These are phyloP conservation scores for Lepidochitona cinerea DNA, from an alignment of 2,888 invertebrate genomes.

Conservation along the genomic window DNA sequence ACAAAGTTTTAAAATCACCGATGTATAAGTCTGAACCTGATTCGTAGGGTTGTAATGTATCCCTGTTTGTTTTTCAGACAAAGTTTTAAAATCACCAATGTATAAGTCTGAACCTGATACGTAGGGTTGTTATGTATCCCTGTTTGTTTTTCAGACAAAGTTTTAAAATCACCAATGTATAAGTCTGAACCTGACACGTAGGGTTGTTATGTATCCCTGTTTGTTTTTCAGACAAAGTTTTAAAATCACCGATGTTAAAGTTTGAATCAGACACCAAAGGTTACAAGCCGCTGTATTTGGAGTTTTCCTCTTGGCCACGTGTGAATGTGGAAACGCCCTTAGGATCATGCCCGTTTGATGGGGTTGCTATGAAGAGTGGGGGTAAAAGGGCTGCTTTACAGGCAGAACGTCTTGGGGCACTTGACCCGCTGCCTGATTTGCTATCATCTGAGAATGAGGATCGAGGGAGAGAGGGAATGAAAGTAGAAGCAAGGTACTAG, in stretches of 20 bases:
- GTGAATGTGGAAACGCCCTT: slow-evolving; percentile 48
- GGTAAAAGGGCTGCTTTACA: neutral
- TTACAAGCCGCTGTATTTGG: slow-evolving; percentile 50
- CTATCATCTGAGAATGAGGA: neutral
- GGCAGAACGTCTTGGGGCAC: neutral
- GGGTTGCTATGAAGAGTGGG: slow-evolving; percentile 11
- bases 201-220: too few relatives aligned
- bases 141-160: slow-evolving; percentile 40
- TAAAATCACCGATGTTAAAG: slow-evolving; percentile 56
- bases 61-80: too few relatives aligned
- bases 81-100: slow-evolving; percentile 48
- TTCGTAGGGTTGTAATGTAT: too few relatives aligned
- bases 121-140: too few relatives aligned
- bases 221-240: slow-evolving; percentile 41
- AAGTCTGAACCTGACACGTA: slow-evolving; percentile 56
- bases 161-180: slow-evolving; percentile 48
- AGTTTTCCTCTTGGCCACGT: slow-evolving; percentile 53
- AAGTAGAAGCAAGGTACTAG: too few relatives aligned
- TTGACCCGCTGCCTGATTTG: neutral
- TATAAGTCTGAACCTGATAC: slow-evolving; percentile 58
- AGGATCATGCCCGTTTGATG: slow-evolving; percentile 63
- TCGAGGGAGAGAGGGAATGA: neutral
- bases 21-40: too few relatives aligned
- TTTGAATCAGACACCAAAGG: slow-evolving; percentile 49
- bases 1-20: too few relatives aligned